Conservation (phyloP, 2,113 vertebrate genomes). For the Dasyurus viverrinus region DNA sequence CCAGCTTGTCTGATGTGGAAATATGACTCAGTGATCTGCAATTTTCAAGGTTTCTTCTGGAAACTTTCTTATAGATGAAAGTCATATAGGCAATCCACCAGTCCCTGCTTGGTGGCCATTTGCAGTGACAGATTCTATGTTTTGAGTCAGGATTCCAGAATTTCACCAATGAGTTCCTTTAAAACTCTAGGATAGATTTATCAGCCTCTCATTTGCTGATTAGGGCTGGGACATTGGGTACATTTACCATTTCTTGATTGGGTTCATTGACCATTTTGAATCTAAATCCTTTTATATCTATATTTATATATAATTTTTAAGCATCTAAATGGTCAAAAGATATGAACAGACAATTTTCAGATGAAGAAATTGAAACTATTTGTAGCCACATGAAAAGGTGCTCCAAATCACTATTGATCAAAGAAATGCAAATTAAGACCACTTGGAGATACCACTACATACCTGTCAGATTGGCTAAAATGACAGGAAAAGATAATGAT, state of each 20-base stretch:
- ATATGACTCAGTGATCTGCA: background rate
- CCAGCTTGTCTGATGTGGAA: slow-evolving; percentile 2
- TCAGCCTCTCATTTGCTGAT: slow-evolving; percentile 13
- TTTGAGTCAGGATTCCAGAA: background rate
- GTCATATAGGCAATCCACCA: background rate
- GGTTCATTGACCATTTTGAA: background rate
- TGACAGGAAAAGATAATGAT: too few species aligned
- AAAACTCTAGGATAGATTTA: slow-evolving; percentile 13
- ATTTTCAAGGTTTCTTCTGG: background rate
- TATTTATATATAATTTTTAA: too few species aligned
- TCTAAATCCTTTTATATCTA: background rate
- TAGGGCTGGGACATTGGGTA: background rate
- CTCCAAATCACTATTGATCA: too few species aligned
- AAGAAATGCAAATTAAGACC: too few species aligned
- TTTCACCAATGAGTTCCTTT: slow-evolving; percentile 18
- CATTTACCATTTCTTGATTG: background rate
- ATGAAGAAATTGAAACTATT: too few species aligned
- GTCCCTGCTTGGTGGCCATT: background rate
- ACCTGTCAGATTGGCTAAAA: too few species aligned
- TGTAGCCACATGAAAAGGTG: too few species aligned
- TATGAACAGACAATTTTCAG: too few species aligned
- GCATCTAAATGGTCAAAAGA: background rate
- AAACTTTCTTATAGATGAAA: background rate
- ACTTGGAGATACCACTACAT: too few species aligned
- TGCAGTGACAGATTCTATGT: background rate